Percentiles rank a stretch among this genome's conserved stretches.
phyloP scores from a whole-genome alignment of 2,113 vertebrate species.

The Lepisosteus osseus region DNA sequence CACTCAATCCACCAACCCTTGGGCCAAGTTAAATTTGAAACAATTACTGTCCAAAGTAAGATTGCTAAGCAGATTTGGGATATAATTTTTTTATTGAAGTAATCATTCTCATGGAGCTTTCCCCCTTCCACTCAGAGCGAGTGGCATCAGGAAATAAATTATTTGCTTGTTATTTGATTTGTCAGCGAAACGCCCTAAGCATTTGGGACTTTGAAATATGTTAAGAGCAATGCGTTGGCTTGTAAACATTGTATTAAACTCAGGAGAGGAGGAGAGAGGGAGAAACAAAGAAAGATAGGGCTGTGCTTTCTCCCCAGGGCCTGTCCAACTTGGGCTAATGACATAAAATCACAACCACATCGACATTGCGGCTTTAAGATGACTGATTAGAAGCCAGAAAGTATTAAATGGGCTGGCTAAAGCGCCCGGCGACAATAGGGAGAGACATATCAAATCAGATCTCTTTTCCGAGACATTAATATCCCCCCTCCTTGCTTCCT shows the following conservation, averaged over 20 bases:
- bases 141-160: slow-evolving; percentile 80
- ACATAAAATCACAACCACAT: slow-evolving; percentile 37
- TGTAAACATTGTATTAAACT: slow-evolving; percentile 54
- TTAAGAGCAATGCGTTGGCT: slow-evolving; percentile 56
- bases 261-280: slow-evolving; percentile 27
- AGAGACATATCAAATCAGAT: slow-evolving; percentile 86
- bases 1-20: slow-evolving; percentile 52
- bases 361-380: slow-evolving; percentile 66
- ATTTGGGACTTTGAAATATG: slow-evolving; percentile 82
- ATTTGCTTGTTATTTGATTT: slow-evolving; percentile 88
- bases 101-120: slow-evolving; percentile 79
- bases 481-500: slow-evolving; percentile 36
- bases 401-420: slow-evolving; percentile 80
- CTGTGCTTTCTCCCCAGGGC: slow-evolving; percentile 15
- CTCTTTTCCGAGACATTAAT: slow-evolving; percentile 81
- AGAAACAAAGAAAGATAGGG: slow-evolving; percentile 3
- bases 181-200: slow-evolving; percentile 78
- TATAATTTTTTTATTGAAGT: slow-evolving; percentile 85
- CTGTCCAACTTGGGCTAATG: slow-evolving; percentile 18
- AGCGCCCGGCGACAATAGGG: slow-evolving; percentile 80
- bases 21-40: slow-evolving; percentile 78
- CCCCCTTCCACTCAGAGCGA: slow-evolving; percentile 56
- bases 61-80: slow-evolving; percentile 62
- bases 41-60: slow-evolving; percentile 77
- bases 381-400: slow-evolving; percentile 83